Conservation (phyloP, 2,797 vertebrate genomes). For the Vultur gryphus region DNA sequence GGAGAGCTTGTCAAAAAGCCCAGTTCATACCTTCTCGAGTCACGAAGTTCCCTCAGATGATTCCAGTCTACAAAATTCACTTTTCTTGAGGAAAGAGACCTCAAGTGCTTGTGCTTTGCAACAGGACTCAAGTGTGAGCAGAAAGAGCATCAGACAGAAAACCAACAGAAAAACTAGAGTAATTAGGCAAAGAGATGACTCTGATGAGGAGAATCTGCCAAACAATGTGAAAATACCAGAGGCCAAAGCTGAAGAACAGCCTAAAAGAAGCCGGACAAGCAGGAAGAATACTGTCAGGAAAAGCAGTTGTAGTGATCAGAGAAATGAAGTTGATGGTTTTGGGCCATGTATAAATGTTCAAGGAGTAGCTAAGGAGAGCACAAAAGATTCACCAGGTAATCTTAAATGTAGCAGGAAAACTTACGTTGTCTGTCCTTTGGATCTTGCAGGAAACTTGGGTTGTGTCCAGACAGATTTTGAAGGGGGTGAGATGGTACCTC, state of each 20-base stretch:
- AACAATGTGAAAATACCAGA: background rate
- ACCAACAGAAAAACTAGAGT: background rate
- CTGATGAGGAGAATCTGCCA: background rate
- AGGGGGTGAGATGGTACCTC: background rate
- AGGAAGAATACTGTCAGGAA: background rate
- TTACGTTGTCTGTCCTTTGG: background rate
- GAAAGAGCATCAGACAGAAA: background rate
- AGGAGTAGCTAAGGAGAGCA: background rate
- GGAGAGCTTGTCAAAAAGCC: background rate
- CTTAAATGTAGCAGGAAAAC: background rate
- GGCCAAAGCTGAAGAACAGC: background rate
- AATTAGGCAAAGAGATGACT: background rate
- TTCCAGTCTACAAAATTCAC: background rate
- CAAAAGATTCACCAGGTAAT: background rate
- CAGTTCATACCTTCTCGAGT: background rate
- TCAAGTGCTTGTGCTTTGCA: background rate
- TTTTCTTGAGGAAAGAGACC: background rate
- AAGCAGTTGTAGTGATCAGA: background rate
- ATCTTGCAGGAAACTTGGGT: background rate
- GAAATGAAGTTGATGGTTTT: background rate
- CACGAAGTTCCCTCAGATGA: background rate
- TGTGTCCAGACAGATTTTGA: background rate
- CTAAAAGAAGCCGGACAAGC: background rate
- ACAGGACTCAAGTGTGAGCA: background rate
- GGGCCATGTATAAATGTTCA: background rate